Conservation (phyloP, 2,797 vertebrate genomes). For the Fistularia tabacaria region DNA sequence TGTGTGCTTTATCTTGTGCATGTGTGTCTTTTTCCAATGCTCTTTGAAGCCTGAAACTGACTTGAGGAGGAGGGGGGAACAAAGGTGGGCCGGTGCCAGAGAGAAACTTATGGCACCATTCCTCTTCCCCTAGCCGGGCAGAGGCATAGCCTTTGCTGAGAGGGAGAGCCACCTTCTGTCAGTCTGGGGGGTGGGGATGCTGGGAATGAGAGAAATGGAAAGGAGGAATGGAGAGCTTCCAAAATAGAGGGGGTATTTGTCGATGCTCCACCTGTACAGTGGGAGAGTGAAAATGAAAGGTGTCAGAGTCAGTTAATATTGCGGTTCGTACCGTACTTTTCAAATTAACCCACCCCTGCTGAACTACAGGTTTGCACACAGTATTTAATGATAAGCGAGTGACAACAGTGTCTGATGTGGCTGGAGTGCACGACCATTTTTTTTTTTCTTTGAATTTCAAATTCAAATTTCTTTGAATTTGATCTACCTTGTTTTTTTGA, state of each 20-base stretch:
- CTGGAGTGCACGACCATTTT: too few species aligned
- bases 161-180: slow-evolving; percentile 70
- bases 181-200: slow-evolving; percentile 21
- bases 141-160: slow-evolving; percentile 78
- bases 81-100: slow-evolving; percentile 81
- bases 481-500: too few species aligned
- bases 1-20: slow-evolving; percentile 29
- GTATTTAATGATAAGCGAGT: too few species aligned
- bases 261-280: slow-evolving; percentile 19
- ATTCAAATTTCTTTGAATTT: too few species aligned
- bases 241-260: slow-evolving; percentile 15
- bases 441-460: too few species aligned
- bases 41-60: slow-evolving; percentile 82
- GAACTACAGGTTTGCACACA: too few species aligned
- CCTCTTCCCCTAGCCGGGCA: slow-evolving; percentile 74
- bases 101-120: slow-evolving; percentile 81
- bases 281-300: neutral
- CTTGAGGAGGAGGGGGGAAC: slow-evolving; percentile 73
- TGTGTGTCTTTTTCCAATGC: slow-evolving; percentile 69
- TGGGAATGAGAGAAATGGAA: slow-evolving; percentile 18
- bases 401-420: too few species aligned
- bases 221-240: slow-evolving; percentile 11
- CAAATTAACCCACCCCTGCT: too few species aligned
- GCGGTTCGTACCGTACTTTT: neutral
- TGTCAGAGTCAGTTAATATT: neutral